Percentiles rank a stretch among this genome's conserved stretches.
Evolutionary conservation across 2,888 invertebrate species (phyloP).

Genomic region (Stenchaetothrips biformis): DNA sequence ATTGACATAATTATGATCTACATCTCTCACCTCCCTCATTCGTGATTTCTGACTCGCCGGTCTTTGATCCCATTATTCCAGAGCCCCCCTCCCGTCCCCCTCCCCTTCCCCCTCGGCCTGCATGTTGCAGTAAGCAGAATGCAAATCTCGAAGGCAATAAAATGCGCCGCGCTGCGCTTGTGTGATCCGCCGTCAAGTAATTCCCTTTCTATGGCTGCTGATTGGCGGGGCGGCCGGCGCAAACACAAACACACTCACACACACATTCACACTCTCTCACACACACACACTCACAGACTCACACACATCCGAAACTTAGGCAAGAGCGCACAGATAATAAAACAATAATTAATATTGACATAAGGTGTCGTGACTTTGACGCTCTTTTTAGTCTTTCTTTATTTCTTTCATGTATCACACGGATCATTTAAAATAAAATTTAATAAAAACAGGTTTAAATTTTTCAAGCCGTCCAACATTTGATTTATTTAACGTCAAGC

Average conservation of each 20-base stretch:
- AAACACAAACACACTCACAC: not conserved
- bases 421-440: too few relatives aligned
- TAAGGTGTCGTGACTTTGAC: too few relatives aligned
- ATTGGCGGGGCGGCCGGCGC: not conserved
- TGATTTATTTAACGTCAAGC: too few relatives aligned
- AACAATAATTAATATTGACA: too few relatives aligned
- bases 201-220: not conserved
- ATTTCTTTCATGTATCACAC: too few relatives aligned
- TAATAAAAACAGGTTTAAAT: too few relatives aligned
- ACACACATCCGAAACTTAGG: not conserved
- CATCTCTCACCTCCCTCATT: conserved; percentile 5
- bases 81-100: not conserved
- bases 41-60: conserved; percentile 2
- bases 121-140: conserved; percentile 9
- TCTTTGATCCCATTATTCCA: conserved; percentile 2
- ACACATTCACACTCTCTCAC: too few relatives aligned
- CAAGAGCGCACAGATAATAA: too few relatives aligned
- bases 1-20: conserved; percentile 25
- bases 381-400: too few relatives aligned
- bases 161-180: not conserved
- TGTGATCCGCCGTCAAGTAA: not conserved
- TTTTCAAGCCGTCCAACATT: too few relatives aligned
- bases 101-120: not conserved
- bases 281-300: not conserved
- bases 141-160: conserved; percentile 1